Base-by-base conservation (phyloP, 2,113 vertebrate genomes). In the Dryoscopus gambensis region DNA sequence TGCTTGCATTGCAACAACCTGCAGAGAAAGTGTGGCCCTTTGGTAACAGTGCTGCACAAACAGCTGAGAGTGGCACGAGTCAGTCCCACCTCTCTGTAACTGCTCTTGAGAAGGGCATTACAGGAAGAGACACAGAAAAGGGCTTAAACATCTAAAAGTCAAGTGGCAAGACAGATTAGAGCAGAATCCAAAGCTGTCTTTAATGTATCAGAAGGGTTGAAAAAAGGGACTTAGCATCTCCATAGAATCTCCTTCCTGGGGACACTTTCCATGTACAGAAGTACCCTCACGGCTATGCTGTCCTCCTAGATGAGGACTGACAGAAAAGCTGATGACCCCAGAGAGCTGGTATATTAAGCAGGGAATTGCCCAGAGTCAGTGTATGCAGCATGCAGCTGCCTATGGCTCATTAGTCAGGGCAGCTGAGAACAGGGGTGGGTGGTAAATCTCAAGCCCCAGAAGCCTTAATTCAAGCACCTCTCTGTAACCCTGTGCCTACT, bases 381-480 rank as follows among this genome's bases (percentile, higher is more conserved):
- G 24, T 55, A 90, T 85, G 73, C 62, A 82, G 39, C 40, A 17
- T 22, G 62, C 47, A 75, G 75, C 91, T 87, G 84, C 84, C 81
- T 89, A 76, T 13, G 3, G 65, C 44, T 95, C 74, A 39, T 96
- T 93, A 95, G 87, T 96, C 80, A 91, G 73, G 86, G n/a, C 0
- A 2, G 91, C 84, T 96, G 91, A 96, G 93, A 96, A 96, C 62
- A n/a, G 7, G 56, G 91, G 49, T 91, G 81, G 69, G 57, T 82
- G 65, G 77, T 78, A 79, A 95, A 96, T 96, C 91, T 49, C 94
- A 95, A 90, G 73, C 80, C 46, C 65, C 62, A 89, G 56, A 94
- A 95, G 9, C n/a, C 18, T 84, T 71, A 68, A 81, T 89, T 94
- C 47, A 84, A 75, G n/a, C 31, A 65, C 62, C 31, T 93, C 53